Percentiles rank a stretch among this genome's conserved stretches.
Conservation (phyloP, 1,140 invertebrate species). For the Zaprionus ghesquierei region DNA sequence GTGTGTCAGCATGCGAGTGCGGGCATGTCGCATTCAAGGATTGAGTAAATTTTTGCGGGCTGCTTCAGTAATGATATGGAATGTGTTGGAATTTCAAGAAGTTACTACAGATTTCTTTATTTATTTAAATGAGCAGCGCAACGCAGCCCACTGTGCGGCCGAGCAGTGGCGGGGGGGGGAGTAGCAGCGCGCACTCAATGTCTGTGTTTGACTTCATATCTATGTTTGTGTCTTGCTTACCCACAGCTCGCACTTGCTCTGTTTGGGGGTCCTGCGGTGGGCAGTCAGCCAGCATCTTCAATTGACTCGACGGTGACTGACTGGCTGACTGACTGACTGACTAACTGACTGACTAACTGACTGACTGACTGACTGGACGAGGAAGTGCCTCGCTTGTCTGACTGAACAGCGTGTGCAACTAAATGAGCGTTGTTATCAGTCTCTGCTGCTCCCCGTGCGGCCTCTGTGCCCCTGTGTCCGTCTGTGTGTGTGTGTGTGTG, state of each 20-base stretch:
- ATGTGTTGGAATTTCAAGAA: constrained; percentile 82
- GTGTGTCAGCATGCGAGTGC: constrained; percentile 25
- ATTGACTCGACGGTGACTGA: constrained; percentile 53
- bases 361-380: constrained; percentile 46
- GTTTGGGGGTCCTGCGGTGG: constrained; percentile 38
- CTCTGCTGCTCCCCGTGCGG: constrained; percentile 44
- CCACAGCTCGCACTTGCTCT: constrained; percentile 19
- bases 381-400: constrained; percentile 36
- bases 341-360: constrained; percentile 34
- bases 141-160: not conserved
- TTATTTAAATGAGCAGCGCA: constrained; percentile 82
- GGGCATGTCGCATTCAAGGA: constrained; percentile 71
- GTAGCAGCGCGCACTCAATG: not conserved
- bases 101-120: constrained; percentile 82
- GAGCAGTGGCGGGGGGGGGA: not conserved
- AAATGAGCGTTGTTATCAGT: constrained; percentile 77
- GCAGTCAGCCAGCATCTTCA: constrained; percentile 69
- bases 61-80: constrained; percentile 80
- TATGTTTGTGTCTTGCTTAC: constrained; percentile 9
- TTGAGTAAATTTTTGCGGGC: constrained; percentile 80
- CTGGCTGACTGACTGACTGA: constrained; percentile 50
- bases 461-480: not conserved
- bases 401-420: constrained; percentile 56
- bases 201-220: constrained; percentile 35
- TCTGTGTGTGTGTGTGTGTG: constrained; percentile 45